Percentiles rank a stretch among this genome's conserved stretches.
These are phyloP conservation scores for Loriculus beryllinus DNA, from an alignment of 2,797 vertebrate genomes.

Conservation along the genomic window DNA sequence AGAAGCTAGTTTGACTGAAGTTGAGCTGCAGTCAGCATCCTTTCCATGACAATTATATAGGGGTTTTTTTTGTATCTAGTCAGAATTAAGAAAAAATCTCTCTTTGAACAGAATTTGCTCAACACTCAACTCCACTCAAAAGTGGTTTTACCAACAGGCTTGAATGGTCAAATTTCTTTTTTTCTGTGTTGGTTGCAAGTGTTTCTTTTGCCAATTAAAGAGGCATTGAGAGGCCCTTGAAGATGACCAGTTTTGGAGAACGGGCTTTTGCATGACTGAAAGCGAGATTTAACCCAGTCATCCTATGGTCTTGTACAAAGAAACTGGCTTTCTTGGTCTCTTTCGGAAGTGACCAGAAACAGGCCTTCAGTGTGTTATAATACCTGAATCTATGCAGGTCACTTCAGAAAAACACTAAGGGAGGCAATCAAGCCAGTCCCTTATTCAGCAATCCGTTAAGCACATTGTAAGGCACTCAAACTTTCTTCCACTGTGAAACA, in stretches of 20 bases:
- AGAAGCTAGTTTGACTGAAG: neutral
- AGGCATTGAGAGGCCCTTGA: neutral
- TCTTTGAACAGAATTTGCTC: neutral
- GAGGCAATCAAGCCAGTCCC: neutral
- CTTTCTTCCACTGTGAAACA: neutral
- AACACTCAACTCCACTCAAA: neutral
- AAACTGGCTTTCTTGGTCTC: neutral
- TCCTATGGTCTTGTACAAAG: neutral
- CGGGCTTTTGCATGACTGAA: neutral
- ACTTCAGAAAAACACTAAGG: neutral
- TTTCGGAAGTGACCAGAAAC: neutral
- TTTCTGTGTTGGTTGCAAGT: neutral
- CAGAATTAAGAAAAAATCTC: neutral
- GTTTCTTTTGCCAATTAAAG: neutral
- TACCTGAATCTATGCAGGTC: fast-evolving
- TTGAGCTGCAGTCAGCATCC: neutral
- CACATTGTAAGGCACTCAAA: neutral
- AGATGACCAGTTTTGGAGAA: neutral
- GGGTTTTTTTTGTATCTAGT: neutral
- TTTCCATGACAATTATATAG: neutral
- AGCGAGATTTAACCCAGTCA: neutral
- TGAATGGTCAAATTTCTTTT: neutral
- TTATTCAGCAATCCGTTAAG: neutral
- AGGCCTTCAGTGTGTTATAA: neutral
- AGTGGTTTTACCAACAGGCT: neutral